Conservation (phyloP, 2,888 invertebrate species). For the Saturnia japonica region DNA sequence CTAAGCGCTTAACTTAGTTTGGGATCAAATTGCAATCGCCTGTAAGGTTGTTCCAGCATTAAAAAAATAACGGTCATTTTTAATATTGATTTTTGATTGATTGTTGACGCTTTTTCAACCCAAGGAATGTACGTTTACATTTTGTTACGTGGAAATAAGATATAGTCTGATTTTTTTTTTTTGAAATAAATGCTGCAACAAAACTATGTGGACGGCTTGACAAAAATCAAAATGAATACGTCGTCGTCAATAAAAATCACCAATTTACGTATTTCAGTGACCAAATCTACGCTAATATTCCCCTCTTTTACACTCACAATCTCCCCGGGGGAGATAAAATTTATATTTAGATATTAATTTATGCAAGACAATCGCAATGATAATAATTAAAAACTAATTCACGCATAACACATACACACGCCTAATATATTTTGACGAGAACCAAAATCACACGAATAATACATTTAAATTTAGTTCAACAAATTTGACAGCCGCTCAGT, state of each 20-base stretch:
- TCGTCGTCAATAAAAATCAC: not conserved
- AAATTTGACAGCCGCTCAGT: constrained; percentile 4
- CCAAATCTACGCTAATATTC: not conserved
- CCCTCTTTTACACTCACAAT: not conserved
- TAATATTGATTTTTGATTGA: no score
- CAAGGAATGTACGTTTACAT: not conserved
- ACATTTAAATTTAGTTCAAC: not conserved
- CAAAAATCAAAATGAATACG: not conserved
- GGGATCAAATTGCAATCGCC: not conserved
- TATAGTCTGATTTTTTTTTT: not conserved
- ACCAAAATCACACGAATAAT: not conserved
- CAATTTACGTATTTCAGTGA: no score
- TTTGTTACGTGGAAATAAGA: not conserved
- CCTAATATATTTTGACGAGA: not conserved
- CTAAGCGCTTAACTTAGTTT: no score
- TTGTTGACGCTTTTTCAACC: no score
- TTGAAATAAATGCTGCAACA: not conserved
- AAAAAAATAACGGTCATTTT: no score
- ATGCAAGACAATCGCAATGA: not conserved
- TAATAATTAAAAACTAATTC: not conserved
- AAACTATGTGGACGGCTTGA: not conserved
- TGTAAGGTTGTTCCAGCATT: not conserved
- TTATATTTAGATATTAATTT: not conserved
- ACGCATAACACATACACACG: not conserved
- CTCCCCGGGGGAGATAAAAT: not conserved